Percentiles rank a stretch among this genome's conserved stretches.
phyloP scores from a whole-genome alignment of 2,797 vertebrate species.

The Sitta carolinensis region DNA sequence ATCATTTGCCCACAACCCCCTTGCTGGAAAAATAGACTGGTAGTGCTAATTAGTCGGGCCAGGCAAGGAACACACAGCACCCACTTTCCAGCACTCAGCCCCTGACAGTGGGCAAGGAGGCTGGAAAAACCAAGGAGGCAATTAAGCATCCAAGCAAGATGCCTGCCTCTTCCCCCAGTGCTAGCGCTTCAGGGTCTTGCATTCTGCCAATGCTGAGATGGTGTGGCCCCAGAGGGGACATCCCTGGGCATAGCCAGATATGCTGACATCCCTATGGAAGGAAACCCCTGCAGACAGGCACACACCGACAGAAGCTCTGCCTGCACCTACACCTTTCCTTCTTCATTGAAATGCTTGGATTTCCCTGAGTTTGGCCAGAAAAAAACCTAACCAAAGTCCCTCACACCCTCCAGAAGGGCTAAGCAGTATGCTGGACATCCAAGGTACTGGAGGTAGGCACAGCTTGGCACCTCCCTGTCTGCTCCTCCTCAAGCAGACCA shows the following conservation, averaged over 20 bases:
- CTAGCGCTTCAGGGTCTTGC: not conserved
- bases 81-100: not conserved
- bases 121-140: not conserved
- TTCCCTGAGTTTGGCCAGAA: not conserved
- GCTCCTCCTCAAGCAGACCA: not conserved
- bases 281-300: not conserved
- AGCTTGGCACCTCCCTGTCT: not conserved
- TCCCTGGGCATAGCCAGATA: not conserved
- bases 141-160: not conserved
- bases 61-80: not conserved
- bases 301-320: not conserved
- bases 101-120: not conserved
- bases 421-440: accelerated
- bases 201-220: not conserved
- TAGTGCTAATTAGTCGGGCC: not conserved
- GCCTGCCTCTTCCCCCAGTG: not conserved
- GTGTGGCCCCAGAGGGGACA: not conserved
- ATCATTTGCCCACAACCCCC: not conserved
- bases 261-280: accelerated
- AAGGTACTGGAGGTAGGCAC: accelerated
- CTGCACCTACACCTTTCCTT: not conserved
- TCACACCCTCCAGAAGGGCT: not conserved
- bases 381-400: not conserved
- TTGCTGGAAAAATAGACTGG: not conserved
- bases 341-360: not conserved